Evolutionary conservation across 2,888 invertebrate species (phyloP).

Genomic region (Ischnus inquisitorius): DNA sequence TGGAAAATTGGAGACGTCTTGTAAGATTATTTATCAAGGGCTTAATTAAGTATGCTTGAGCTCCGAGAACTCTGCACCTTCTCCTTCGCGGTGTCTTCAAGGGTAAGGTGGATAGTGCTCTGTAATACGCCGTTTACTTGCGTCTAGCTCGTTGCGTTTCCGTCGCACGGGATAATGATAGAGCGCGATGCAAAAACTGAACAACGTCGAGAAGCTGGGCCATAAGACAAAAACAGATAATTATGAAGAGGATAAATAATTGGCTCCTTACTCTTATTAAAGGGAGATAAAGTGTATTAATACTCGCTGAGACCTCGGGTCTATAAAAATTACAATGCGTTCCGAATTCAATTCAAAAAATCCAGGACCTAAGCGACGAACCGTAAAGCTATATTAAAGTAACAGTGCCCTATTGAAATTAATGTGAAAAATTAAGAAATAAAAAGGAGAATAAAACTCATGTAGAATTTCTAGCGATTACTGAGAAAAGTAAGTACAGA

Average conservation of each 20-base stretch:
- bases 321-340: no score
- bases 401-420: background rate
- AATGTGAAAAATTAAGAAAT: constrained; percentile 10
- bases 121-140: constrained; percentile 24
- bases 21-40: constrained; percentile 81
- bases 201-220: background rate
- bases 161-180: background rate
- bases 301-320: no score
- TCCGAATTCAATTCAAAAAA: no score
- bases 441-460: constrained; percentile 44
- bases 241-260: constrained; percentile 31
- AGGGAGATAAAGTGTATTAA: background rate
- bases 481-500: constrained; percentile 23
- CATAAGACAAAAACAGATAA: constrained; percentile 5
- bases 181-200: background rate
- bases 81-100: constrained; percentile 40
- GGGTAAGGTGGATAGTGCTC: constrained; percentile 14
- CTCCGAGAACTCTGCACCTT: constrained; percentile 35
- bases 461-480: constrained; percentile 49
- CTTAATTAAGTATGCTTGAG: constrained; percentile 78
- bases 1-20: constrained; percentile 80
- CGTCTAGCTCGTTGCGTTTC: constrained; percentile 1
- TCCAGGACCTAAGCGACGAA: no score
- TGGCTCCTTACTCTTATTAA: background rate
- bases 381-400: no score